Conservation (phyloP, 2,113 vertebrate genomes). For the Prolemur simus region DNA sequence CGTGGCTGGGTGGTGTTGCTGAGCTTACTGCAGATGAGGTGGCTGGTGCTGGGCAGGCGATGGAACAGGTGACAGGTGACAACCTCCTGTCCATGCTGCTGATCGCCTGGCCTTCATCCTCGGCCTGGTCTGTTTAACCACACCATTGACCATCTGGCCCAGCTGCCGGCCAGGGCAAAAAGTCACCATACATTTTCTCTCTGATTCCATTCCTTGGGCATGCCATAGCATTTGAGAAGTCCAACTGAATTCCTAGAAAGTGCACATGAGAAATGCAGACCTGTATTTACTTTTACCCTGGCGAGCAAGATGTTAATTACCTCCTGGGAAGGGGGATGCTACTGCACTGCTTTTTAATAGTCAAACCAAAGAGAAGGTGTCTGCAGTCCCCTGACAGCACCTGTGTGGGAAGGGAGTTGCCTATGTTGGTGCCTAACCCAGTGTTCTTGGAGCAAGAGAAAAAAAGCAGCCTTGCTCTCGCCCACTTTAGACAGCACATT, state of each 20-base stretch:
- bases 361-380: constrained; percentile 91
- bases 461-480: constrained; percentile 90
- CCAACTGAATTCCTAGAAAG: constrained; percentile 91
- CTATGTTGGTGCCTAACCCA: constrained; percentile 87
- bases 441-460: constrained; percentile 95
- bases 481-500: constrained; percentile 88
- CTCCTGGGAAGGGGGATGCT: constrained; percentile 88
- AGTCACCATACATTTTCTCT: constrained; percentile 88
- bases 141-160: constrained; percentile 67
- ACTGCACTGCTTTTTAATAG: constrained; percentile 91
- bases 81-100: constrained; percentile 82
- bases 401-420: constrained; percentile 91
- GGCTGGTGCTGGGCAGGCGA: neutral
- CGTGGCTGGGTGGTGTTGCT: neutral
- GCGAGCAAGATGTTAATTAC: constrained; percentile 91
- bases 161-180: constrained; percentile 69
- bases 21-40: neutral
- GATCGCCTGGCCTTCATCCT: constrained; percentile 84
- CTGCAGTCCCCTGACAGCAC: constrained; percentile 88
- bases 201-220: constrained; percentile 89
- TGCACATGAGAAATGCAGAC: constrained; percentile 90
- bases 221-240: constrained; percentile 89
- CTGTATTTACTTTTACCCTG: constrained; percentile 92
- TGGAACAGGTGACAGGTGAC: constrained; percentile 79
- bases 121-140: constrained; percentile 82